phyloP scores from a whole-genome alignment of 1,140 invertebrate species.

The Lepidostoma basale region DNA sequence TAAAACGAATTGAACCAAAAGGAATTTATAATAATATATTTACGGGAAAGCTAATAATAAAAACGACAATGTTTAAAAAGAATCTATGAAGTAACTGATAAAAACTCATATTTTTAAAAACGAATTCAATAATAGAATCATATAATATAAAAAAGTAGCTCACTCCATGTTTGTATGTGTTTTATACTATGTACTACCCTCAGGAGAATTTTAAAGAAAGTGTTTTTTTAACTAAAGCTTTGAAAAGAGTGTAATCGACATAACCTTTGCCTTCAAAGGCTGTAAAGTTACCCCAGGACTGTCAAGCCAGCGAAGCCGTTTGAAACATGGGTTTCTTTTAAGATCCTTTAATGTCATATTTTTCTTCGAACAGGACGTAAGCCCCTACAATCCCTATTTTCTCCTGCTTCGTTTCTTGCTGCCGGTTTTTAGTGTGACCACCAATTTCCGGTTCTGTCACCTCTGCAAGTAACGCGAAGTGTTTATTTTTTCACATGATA shows the following conservation, averaged over 20 bases:
- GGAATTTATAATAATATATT: too few relatives aligned
- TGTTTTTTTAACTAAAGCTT: too few relatives aligned
- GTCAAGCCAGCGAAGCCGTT: not conserved
- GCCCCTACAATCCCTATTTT: slow-evolving; percentile 5
- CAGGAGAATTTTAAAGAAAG: too few relatives aligned
- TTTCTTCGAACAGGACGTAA: not conserved
- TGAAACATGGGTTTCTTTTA: slow-evolving; percentile 19
- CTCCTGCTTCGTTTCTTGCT: not conserved
- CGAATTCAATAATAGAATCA: too few relatives aligned
- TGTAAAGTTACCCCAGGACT: not conserved
- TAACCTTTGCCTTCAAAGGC: slow-evolving; percentile 1
- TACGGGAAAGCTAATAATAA: too few relatives aligned
- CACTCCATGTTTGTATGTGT: too few relatives aligned
- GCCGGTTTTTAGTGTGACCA: slow-evolving; percentile 28
- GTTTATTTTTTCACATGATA: slow-evolving; percentile 12
- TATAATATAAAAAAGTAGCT: too few relatives aligned
- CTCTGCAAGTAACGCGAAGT: slow-evolving; percentile 12
- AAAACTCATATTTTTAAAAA: too few relatives aligned
- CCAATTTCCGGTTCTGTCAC: slow-evolving; percentile 40
- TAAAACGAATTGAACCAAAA: too few relatives aligned
- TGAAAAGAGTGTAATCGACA: not conserved
- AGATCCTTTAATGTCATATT: slow-evolving; percentile 30
- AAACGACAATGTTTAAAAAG: too few relatives aligned
- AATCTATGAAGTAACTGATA: too few relatives aligned
- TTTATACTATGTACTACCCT: too few relatives aligned